Base-by-base conservation (phyloP, 2,113 vertebrate species). In the Heliornis fulica region DNA sequence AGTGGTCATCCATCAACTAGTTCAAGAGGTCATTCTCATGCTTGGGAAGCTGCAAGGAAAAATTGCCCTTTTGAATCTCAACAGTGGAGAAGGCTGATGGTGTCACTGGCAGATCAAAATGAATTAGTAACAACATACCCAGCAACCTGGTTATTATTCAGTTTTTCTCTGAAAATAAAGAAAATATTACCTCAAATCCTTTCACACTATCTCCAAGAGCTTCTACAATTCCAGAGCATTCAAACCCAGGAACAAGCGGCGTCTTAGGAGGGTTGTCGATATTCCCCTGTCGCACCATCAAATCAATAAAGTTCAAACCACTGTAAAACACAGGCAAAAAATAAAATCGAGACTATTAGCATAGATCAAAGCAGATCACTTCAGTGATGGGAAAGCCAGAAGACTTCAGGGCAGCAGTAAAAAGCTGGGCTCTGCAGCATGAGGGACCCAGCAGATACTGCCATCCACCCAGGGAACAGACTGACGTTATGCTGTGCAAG, bases 221-320 rank as follows among this genome's bases (percentile, higher is more conserved):
- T 98, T 99, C 99, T 31, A 99, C 98, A 90, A 99, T 99, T 95
- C 99, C 99, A 92, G 98, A 99, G 89, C 99, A 99, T 89, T 99
- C 99, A 96, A 99, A 99, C 31, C 99, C 99, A 75, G 99, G 99
- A 78, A 99, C 98, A 69, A 99, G 97, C 0, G 99, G 99, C 0
- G 99, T 98, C 98, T 99, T 99, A 2, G 99, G 99, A 89, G 99
- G 99, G 96, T 98, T 99, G 96, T 99, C 99, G 3, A 99, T 99
- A 50, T 99, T 99, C 65, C 99, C 99, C 96, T 99, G 99, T 79
- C 99, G 98, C 50, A 99, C 99, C 99, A 99, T 99, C 97, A 99
- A 96, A 97, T 99, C 99, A 93, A 99, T 98, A 74, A 99, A 99
- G 98, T 99, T 99, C 97, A 99, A 97, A 65, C 99, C 99, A 97